Evolutionary conservation across 2,113 vertebrate species (phyloP), one percentile per base, ranked within the genome.

Genomic region (Otocyon megalotis): DNA sequence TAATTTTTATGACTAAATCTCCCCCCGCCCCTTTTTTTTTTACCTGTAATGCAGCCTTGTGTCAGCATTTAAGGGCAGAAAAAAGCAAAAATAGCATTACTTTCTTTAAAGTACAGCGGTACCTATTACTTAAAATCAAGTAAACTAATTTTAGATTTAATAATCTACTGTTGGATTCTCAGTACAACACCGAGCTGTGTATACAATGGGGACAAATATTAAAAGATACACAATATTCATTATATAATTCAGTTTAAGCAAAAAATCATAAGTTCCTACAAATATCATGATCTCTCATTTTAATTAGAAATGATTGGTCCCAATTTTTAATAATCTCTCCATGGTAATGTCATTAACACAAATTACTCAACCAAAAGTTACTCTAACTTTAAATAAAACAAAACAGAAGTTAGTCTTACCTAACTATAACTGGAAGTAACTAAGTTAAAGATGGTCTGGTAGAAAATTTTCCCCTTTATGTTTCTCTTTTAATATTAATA

Each of bases 11-110:
- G 72, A 96, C 12, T 85, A 53, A 43, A 58, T 74, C 72, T 72
- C n/a, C n/a, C n/a, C n/a, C n/a, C n/a, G n/a, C n/a, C n/a, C n/a
- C 19, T 69, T 60, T 53, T 35, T 77, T 87, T 93, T 99, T 99
- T 99, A 99, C 99, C 99, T 99, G 99, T 98, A 99, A 98, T 97
- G 99, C 99, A 98, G 99, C 99, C 99, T 99, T 99, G 98, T 95
- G 98, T 97, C 97, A 98, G 99, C 99, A 98, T 98, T 98, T 98
- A 96, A 97, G 96, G 71, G 85, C 94, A 98, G 22, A 97, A 92
- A 98, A 93, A 90, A 60, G 65, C 28, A 97, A 98, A 96, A 96
- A 89, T 6, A 86, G 12, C 37, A 96, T 93, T 85, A 94, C 67
- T 76, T 92, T 97, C 79, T 94, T 93, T 85, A 93, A 96, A 93